Percentiles rank a stretch among this genome's conserved stretches.
Evolutionary conservation across 1,140 invertebrate species (phyloP).

Genomic region (Globodera rostochiensis): DNA sequence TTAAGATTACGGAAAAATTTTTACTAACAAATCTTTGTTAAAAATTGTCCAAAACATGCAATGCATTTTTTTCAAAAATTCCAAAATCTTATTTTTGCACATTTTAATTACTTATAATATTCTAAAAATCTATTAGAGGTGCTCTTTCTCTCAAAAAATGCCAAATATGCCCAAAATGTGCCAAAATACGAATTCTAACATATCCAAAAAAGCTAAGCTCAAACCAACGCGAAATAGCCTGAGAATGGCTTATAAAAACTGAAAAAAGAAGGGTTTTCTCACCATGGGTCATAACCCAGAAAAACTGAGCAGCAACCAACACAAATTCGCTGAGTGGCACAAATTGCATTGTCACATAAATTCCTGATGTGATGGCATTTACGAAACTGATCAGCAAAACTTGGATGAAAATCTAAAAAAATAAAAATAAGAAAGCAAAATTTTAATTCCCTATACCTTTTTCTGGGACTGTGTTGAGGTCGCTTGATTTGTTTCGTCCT

Average conservation of each 20-base stretch:
- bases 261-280: neutral
- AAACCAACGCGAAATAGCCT: too few relatives aligned
- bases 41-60: too few relatives aligned
- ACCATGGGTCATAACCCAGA: constrained; percentile 37
- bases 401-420: constrained; percentile 37
- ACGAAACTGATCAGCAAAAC: constrained; percentile 34
- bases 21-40: too few relatives aligned
- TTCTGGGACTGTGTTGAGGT: neutral
- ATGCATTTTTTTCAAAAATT: too few relatives aligned
- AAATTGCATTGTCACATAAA: constrained; percentile 38
- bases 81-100: too few relatives aligned
- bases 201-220: too few relatives aligned
- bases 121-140: neutral
- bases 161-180: too few relatives aligned
- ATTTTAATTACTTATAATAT: too few relatives aligned
- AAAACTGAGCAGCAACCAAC: constrained; percentile 23
- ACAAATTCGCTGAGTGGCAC: constrained; percentile 25
- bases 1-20: too few relatives aligned
- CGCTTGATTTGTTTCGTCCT: neutral
- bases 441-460: neutral
- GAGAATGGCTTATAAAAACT: too few relatives aligned
- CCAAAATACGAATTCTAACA: neutral
- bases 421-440: neutral
- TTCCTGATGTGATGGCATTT: constrained; percentile 29
- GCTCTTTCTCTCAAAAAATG: too few relatives aligned